Evolutionary conservation across 2,888 invertebrate species (phyloP).

Genomic region (Drymonia ruficornis): DNA sequence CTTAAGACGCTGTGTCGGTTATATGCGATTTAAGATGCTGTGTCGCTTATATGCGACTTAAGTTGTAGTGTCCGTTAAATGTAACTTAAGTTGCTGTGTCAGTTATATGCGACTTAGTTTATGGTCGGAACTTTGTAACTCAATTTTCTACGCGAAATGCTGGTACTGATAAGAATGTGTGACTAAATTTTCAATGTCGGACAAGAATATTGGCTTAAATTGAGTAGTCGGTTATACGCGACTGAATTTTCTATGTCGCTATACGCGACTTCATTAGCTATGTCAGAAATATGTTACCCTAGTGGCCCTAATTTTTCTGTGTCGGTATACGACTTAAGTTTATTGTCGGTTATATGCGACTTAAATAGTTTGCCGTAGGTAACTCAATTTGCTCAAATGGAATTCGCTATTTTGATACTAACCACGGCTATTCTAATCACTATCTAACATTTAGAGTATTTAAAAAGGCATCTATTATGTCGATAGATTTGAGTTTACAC

Average conservation of each 20-base stretch:
- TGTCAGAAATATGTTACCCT: too few relatives aligned
- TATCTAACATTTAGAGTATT: constrained; percentile 2
- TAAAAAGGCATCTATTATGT: not conserved
- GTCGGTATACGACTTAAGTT: not conserved
- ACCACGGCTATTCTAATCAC: not conserved
- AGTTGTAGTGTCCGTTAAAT: not conserved
- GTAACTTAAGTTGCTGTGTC: not conserved
- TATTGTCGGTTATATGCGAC: not conserved
- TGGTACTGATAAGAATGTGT: too few relatives aligned
- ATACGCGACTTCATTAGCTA: not conserved
- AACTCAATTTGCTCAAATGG: not conserved
- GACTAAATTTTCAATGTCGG: too few relatives aligned
- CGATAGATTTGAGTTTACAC: not conserved
- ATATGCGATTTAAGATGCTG: not conserved
- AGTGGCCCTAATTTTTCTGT: not conserved
- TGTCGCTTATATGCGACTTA: not conserved
- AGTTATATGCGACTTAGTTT: not conserved
- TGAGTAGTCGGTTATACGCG: not conserved
- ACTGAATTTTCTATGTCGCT: not conserved
- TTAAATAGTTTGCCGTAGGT: not conserved
- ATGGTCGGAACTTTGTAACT: too few relatives aligned
- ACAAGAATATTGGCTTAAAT: too few relatives aligned
- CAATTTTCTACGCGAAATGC: too few relatives aligned
- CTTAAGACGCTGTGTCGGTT: not conserved
- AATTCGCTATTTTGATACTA: too few relatives aligned